phyloP scores from a whole-genome alignment of 1,140 invertebrate genomes.

The Rhysida immarginata region DNA sequence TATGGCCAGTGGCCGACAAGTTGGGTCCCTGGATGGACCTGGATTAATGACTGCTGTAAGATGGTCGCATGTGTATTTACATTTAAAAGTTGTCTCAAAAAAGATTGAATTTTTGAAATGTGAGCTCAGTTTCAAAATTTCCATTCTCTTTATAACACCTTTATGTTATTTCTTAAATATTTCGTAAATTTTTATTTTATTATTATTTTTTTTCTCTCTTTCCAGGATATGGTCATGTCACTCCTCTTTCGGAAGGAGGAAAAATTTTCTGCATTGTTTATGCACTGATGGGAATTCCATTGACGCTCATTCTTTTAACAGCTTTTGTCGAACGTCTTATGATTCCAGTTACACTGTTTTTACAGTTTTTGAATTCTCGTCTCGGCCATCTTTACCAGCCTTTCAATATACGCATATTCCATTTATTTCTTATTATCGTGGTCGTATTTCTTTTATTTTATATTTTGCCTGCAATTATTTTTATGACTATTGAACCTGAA shows the following conservation, averaged over 20 bases:
- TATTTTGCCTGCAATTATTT: constrained; percentile 55
- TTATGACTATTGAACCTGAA: constrained; percentile 54
- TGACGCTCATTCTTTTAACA: constrained; percentile 59
- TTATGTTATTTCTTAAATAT: not conserved
- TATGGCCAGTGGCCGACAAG: no score
- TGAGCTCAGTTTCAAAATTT: no score
- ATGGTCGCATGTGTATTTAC: no score
- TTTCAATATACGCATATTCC: constrained; percentile 58
- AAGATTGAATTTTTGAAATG: no score
- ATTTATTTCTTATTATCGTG: constrained; percentile 45
- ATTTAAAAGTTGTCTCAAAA: no score
- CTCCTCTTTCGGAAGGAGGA: constrained; percentile 59
- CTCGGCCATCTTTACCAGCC: constrained; percentile 45
- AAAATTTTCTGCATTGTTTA: constrained; percentile 75
- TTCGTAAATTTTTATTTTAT: not conserved
- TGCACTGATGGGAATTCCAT: constrained; percentile 62
- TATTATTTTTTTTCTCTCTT: no score
- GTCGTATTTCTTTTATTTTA: constrained; percentile 44
- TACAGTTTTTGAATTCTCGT: constrained; percentile 44
- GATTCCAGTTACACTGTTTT: constrained; percentile 41
- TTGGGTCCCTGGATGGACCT: no score
- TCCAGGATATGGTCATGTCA: constrained; percentile 76
- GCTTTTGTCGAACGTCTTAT: constrained; percentile 65
- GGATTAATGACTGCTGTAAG: no score
- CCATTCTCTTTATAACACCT: not conserved